Base-by-base conservation (phyloP, 1,140 invertebrate species). In the Ephestia elutella region DNA sequence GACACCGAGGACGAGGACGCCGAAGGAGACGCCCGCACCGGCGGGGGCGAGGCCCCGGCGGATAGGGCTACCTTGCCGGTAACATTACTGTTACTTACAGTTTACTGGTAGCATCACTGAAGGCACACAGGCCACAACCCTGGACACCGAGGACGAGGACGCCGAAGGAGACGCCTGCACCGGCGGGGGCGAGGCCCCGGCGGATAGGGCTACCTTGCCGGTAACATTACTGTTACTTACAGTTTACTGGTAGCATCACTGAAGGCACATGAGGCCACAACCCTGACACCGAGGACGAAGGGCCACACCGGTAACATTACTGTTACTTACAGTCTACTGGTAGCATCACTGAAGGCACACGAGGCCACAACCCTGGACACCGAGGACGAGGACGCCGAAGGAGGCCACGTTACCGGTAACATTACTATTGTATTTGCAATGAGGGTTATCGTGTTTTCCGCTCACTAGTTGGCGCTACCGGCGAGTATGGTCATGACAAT, bases 181-280 rank as follows among this genome's bases (percentile, higher is more conserved):
- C 5, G 88, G 90, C 28, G 78, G 87, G 51, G 68, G 91, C 0
- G 88, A 89, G 62, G 88, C 86, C 5, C 88, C 88, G 1, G 88
- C 88, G 10, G 88, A 89, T 38, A 78, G 80, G 18, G 73, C 80
- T 25, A 87, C 82, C 0, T 60, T 87, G 54, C 82, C 81, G 25
- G 82, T 84, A 59, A 60, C 35, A 54, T 53, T 49, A 28, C 25
- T 3, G 3, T 28, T 28, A 28, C 25, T 28, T 28, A 28, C 60
- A 93, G 92, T 59, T 91, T 93, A 15, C 91, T 96, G 5, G 93
- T 96, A 0, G 93, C 93, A 32, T 93, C 94, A 5, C 71, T 96
- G 3, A 89, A 92, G n/a, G 92, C 92, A 55, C 93, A 94, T 76
- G 92, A 92, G 30, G 54, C 65, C 7, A 63, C 57, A 0, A 64